These are phyloP conservation scores for Myiozetetes cayanensis DNA, from an alignment of 2,113 vertebrate species.

Conservation along the genomic window DNA sequence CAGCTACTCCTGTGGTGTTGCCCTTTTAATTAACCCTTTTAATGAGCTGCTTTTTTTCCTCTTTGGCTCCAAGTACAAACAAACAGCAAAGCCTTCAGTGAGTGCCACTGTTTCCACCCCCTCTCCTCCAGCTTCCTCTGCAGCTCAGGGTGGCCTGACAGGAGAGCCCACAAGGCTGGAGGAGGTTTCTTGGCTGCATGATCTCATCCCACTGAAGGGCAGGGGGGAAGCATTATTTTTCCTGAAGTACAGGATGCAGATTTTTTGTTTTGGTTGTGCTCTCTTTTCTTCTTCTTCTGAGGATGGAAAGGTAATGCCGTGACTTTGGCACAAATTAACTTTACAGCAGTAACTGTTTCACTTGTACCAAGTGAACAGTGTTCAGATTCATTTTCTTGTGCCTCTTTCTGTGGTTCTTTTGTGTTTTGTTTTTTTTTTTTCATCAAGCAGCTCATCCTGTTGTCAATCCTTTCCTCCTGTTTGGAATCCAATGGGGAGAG, in stretches of 20 bases:
- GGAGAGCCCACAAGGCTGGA: slow-evolving; percentile 17
- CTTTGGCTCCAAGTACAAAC: slow-evolving; percentile 60
- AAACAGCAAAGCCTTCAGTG: slow-evolving; percentile 56
- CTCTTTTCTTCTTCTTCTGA: slow-evolving; percentile 19
- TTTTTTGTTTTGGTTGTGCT: slow-evolving; percentile 66
- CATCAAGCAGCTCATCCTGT: not conserved
- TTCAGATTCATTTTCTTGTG: not conserved
- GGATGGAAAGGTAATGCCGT: slow-evolving; percentile 26
- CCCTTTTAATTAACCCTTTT: not conserved
- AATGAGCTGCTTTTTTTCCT: slow-evolving; percentile 69
- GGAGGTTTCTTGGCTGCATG: slow-evolving; percentile 66
- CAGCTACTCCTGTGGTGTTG: not conserved
- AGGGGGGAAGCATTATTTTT: slow-evolving; percentile 64
- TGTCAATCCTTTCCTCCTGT: not conserved
- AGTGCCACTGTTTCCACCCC: slow-evolving; percentile 68
- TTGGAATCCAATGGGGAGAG: not conserved
- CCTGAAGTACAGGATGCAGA: slow-evolving; percentile 73
- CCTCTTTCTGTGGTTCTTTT: not conserved
- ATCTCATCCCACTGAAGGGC: slow-evolving; percentile 38
- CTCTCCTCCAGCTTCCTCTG: slow-evolving; percentile 66
- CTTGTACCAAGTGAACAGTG: not conserved
- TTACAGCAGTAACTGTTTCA: not conserved
- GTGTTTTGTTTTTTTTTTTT: not conserved
- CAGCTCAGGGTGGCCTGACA: slow-evolving; percentile 52
- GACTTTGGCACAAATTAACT: slow-evolving; percentile 7